These are phyloP conservation scores for Selenia dentaria DNA, from an alignment of 2,888 invertebrate species.

Conservation along the genomic window DNA sequence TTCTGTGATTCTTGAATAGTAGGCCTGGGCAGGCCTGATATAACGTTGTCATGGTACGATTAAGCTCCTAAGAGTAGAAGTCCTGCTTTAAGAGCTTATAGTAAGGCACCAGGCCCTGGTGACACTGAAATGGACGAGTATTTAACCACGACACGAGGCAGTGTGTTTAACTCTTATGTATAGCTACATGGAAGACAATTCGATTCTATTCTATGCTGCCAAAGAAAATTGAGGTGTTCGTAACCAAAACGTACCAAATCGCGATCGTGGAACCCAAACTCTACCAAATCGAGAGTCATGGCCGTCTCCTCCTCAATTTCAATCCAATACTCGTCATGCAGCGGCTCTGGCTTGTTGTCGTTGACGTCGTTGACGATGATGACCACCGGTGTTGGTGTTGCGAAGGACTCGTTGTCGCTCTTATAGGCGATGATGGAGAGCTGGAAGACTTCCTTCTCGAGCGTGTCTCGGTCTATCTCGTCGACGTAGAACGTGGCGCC, in stretches of 20 bases:
- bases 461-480: conserved; percentile 72
- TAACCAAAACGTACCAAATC: conserved; percentile 68
- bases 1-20: too few species aligned
- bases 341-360: conserved; percentile 86
- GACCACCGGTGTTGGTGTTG: conserved; percentile 57
- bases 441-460: conserved; percentile 72
- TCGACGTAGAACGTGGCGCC: conserved; percentile 63
- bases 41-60: too few species aligned
- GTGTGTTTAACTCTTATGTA: too few species aligned
- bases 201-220: too few species aligned
- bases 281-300: conserved; percentile 69
- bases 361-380: conserved; percentile 85
- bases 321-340: conserved; percentile 55
- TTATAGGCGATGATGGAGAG: conserved; percentile 78
- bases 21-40: too few species aligned
- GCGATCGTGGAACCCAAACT: conserved; percentile 80
- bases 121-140: too few species aligned
- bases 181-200: too few species aligned
- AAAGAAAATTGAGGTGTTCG: too few species aligned
- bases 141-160: too few species aligned
- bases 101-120: too few species aligned
- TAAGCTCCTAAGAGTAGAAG: too few species aligned
- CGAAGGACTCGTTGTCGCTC: conserved; percentile 54
- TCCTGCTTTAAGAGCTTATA: too few species aligned
- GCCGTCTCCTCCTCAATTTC: conserved; percentile 82